Evolutionary conservation across 2,113 vertebrate species (phyloP).

Genomic region (Serinus canaria): DNA sequence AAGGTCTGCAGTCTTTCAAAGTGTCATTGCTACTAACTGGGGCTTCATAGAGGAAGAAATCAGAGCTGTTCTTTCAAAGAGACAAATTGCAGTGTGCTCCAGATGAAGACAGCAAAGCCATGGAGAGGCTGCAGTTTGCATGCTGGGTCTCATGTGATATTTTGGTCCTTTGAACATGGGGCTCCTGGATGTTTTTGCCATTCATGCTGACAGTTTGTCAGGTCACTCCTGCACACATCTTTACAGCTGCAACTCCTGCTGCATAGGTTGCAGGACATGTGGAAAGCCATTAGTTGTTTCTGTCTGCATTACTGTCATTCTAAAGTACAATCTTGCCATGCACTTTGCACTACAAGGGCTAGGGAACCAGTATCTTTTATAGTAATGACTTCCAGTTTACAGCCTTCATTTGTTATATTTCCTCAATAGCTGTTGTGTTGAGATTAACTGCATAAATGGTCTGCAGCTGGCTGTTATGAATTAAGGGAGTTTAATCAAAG

Average conservation of each 20-base stretch:
- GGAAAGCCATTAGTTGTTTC: constrained; percentile 56
- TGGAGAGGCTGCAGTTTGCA: neutral
- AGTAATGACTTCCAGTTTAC: constrained; percentile 87
- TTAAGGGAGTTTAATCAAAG: constrained; percentile 99
- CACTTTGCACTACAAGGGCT: constrained; percentile 76
- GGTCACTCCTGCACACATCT: neutral
- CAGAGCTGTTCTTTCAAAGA: neutral
- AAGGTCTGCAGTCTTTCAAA: constrained; percentile 29
- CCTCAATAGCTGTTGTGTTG: constrained; percentile 91
- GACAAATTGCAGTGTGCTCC: neutral
- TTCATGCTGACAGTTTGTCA: neutral
- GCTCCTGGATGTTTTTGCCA: neutral
- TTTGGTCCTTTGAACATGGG: neutral
- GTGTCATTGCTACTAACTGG: neutral
- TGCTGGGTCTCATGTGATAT: neutral
- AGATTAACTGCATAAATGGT: constrained; percentile 98
- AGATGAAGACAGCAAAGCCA: neutral
- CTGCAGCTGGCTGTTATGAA: constrained; percentile 97
- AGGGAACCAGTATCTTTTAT: constrained; percentile 78
- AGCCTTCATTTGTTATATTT: constrained; percentile 93
- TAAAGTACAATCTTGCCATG: constrained; percentile 68
- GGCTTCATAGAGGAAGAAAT: neutral
- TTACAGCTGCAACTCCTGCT: neutral
- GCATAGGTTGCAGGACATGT: constrained; percentile 42
- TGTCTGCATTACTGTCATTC: constrained; percentile 38